phyloP scores from a whole-genome alignment of 2,113 vertebrate genomes.

The Psephotus haematonotus region DNA sequence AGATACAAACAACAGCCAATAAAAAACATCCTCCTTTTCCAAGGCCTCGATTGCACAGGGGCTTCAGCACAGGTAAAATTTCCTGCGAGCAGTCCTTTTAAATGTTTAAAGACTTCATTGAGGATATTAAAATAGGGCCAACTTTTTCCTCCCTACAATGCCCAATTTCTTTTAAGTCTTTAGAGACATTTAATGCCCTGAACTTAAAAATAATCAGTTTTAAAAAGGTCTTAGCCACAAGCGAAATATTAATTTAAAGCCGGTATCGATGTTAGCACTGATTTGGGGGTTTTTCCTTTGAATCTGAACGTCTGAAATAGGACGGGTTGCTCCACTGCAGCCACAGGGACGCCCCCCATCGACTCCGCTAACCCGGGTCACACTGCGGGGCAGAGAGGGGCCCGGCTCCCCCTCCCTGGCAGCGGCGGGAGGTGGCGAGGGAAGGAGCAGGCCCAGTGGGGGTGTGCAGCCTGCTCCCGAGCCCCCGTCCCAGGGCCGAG shows the following conservation, averaged over 20 bases:
- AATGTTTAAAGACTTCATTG: background rate
- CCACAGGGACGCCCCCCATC: background rate
- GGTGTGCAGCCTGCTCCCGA: background rate
- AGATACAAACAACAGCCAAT: slow-evolving; percentile 35
- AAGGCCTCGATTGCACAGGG: background rate
- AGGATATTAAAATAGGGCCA: background rate
- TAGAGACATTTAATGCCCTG: background rate
- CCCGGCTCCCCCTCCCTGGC: background rate
- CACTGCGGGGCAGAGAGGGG: background rate
- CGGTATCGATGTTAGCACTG: background rate
- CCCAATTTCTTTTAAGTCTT: background rate
- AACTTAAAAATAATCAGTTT: background rate
- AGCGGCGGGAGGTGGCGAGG: background rate
- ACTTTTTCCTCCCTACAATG: background rate
- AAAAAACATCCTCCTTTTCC: background rate
- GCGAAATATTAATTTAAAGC: background rate
- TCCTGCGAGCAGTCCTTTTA: background rate
- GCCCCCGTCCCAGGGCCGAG: background rate
- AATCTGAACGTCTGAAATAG: background rate
- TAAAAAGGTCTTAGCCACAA: background rate
- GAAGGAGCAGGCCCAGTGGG: background rate
- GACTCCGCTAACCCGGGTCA: background rate
- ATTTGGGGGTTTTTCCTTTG: background rate
- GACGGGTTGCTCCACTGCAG: background rate
- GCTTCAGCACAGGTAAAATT: background rate